A percentile compares a stretch with the other conserved stretches of the same genome.
These are phyloP conservation scores for Colletes latitarsis DNA, from an alignment of 1,140 invertebrate species.

Conservation along the genomic window DNA sequence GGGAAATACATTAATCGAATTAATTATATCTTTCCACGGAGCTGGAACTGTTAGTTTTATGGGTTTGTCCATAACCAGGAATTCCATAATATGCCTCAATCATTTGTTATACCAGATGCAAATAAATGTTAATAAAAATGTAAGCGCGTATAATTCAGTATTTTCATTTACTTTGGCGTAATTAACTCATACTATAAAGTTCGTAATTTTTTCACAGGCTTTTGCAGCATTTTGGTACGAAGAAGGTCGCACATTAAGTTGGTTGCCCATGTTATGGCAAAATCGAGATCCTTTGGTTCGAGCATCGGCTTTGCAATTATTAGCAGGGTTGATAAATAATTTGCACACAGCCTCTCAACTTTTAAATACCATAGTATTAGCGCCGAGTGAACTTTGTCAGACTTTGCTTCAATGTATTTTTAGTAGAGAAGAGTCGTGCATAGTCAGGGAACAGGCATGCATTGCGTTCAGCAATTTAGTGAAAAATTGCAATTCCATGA, in stretches of 20 bases:
- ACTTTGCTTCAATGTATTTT: slow-evolving; percentile 68
- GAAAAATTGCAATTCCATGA: slow-evolving; percentile 67
- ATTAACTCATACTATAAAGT: not conserved
- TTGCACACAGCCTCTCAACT: slow-evolving; percentile 75
- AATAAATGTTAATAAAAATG: slow-evolving; percentile 75
- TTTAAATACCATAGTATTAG: slow-evolving; percentile 71
- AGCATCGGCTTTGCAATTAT: slow-evolving; percentile 80
- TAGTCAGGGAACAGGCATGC: slow-evolving; percentile 78
- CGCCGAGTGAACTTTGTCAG: slow-evolving; percentile 72
- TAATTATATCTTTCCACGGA: slow-evolving; percentile 81
- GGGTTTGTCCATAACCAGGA: slow-evolving; percentile 82
- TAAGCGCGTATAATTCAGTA: slow-evolving; percentile 52
- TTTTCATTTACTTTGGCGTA: not conserved
- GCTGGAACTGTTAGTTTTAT: slow-evolving; percentile 81
- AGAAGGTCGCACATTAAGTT: slow-evolving; percentile 71
- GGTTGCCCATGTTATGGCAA: slow-evolving; percentile 78
- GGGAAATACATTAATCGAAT: slow-evolving; percentile 77
- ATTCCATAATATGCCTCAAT: slow-evolving; percentile 82
- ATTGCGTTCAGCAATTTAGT: slow-evolving; percentile 72
- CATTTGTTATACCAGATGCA: slow-evolving; percentile 81
- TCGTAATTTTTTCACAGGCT: slow-evolving; percentile 56
- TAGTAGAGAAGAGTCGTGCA: slow-evolving; percentile 72
- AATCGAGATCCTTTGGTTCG: slow-evolving; percentile 82
- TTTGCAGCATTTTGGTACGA: slow-evolving; percentile 75
- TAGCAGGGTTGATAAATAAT: slow-evolving; percentile 77